Evolutionary conservation across 2,113 vertebrate genomes (phyloP), one percentile per base, ranked within the genome.

Genomic region (Otis tarda): DNA sequence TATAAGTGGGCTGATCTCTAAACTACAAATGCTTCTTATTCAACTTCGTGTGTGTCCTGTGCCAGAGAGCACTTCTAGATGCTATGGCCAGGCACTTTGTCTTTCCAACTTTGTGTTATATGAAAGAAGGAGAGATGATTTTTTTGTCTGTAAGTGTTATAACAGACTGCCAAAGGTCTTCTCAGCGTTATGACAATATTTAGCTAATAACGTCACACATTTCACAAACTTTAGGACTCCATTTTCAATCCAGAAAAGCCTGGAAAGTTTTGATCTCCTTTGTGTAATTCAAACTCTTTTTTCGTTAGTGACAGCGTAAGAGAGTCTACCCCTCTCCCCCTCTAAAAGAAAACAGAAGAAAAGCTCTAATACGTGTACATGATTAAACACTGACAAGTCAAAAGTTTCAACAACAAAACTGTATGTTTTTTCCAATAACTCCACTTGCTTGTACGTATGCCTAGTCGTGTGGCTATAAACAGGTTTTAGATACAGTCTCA

Each of bases 1-100:
- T 53, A 33, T 74, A 83, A 92, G 86, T 83, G 79, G 43, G 52
- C 35, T 93, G 95, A 86, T 92, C 83, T 81, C 77, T 84, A 86
- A 87, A 80, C 87, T 84, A 41, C 16, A 9, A 94, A 89, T 67
- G 59, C 83, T 90, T 84, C 70, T 94, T 75, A 37, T 33, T 75
- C 87, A 85, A 74, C 55, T 82, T 61, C 35, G 53, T 76, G 65
- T 76, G 69, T 49, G 89, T 84, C 22, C 70, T 37, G 56, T 83
- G 90, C 85, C 74, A 89, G 68, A 76, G 30, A 56, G 47, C 2
- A 6, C 59, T 83, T 59, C 52, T 86, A 43, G 61, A 50, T 79
- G 61, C 69, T 79, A 5, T 12, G 35, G 77, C 39, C 57, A 85
- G 78, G 49, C 49, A 47, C 35, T 89, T 68, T 43, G 39, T 57